Percentiles rank a stretch among this genome's conserved stretches.
Evolutionary conservation across 2,888 invertebrate species (phyloP).

Genomic region (Cheilosia vulpina): DNA sequence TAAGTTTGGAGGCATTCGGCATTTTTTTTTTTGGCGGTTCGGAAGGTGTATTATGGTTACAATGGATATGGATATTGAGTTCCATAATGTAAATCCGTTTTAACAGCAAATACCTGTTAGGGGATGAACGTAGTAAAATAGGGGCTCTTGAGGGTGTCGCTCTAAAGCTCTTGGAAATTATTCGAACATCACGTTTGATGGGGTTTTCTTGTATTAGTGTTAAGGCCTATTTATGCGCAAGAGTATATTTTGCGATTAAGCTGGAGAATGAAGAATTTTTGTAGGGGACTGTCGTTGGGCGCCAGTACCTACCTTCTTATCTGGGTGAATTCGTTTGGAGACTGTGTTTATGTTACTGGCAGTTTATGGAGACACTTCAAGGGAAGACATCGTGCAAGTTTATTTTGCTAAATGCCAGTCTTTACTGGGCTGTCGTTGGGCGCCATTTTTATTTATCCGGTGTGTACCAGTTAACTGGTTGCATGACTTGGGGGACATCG

Average conservation of each 20-base stretch:
- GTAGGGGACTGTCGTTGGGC: too few species aligned
- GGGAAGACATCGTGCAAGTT: too few species aligned
- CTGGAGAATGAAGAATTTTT: not conserved
- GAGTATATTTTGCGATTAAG: not conserved
- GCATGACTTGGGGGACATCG: not conserved
- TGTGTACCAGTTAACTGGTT: too few species aligned
- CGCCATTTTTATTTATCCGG: too few species aligned
- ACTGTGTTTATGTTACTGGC: too few species aligned
- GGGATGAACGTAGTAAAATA: constrained; percentile 41
- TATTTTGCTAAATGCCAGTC: too few species aligned
- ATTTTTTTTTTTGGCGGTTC: constrained; percentile 1
- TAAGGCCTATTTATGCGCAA: constrained; percentile 16
- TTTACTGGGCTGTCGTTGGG: too few species aligned
- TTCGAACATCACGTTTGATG: constrained; percentile 33
- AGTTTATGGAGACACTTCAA: too few species aligned
- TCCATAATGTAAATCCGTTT: constrained; percentile 61
- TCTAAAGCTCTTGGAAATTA: constrained; percentile 26
- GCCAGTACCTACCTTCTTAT: too few species aligned
- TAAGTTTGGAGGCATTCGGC: constrained; percentile 58
- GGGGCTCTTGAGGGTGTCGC: constrained; percentile 9
- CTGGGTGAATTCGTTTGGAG: too few species aligned
- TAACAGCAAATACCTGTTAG: constrained; percentile 64
- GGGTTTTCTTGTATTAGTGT: constrained; percentile 1
- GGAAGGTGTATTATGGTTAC: constrained; percentile 37
- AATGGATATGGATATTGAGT: constrained; percentile 63